Evolutionary conservation across 2,113 vertebrate genomes (phyloP), one percentile per base, ranked within the genome.

Genomic region (Alligator sinensis): DNA sequence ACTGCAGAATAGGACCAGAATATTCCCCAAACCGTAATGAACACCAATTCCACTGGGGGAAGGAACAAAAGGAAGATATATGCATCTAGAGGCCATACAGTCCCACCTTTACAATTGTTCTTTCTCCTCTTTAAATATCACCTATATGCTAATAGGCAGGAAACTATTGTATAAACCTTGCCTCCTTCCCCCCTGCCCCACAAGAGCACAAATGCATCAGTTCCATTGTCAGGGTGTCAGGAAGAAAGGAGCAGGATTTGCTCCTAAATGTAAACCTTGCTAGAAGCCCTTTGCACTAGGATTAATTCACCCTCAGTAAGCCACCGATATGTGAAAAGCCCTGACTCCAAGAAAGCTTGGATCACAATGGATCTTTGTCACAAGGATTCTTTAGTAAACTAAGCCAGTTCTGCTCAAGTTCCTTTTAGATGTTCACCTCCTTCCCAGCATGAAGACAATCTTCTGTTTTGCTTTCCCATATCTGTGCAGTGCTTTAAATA

Each of bases 181-280:
- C 68, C 19, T 72, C 12, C 22, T 34, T 72, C 5, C 5, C 0
- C 0, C 19, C 47, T 55, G 38, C 47, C 18, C 7, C 16, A 80
- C 3, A 18, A 47, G 34, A 19, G 11, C 9, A 24, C 17, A 34
- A 14, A 80, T 38, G 6, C 17, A 62, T 8, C 63, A 77, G 68
- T 77, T 80, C 22, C 30, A 12, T 17, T 72, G 28, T 2, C 14
- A 77, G 57, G 6, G n/a, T 3, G 27, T 28, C 77, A 86, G 55
- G 11, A 9, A 66, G 80, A 84, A 85, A 58, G 24, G 4, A 89
- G 58, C 10, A 72, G 19, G 22, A 66, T 13, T 47, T 57, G 4
- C 58, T 82, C 77, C 28, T 63, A 17, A n/a, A 28, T 64, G 11
- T 63, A 84, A 17, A 11, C 34, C 22, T 91, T 0, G 0, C 30